A percentile compares a stretch with the other conserved stretches of the same genome.
phyloP scores from a whole-genome alignment of 2,113 vertebrate genomes.

The Onychostoma macrolepis region DNA sequence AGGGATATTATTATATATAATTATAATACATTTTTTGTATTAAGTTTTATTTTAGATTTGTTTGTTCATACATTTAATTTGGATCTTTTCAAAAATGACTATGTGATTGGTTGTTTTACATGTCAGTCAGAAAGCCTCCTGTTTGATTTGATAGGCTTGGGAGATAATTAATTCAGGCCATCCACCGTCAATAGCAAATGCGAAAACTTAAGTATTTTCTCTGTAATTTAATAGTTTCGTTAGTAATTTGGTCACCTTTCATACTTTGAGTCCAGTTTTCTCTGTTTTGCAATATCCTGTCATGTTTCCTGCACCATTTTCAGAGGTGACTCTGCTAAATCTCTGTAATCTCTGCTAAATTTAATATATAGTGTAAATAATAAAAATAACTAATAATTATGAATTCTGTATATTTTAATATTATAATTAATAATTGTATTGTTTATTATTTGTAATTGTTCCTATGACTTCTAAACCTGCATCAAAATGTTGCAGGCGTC shows the following conservation, averaged over 20 bases:
- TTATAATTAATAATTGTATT: too few relatives aligned
- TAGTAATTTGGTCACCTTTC: neutral
- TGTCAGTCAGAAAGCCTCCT: neutral
- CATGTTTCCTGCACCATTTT: neutral
- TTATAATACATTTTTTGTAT: neutral
- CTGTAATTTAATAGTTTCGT: neutral
- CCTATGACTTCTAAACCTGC: neutral
- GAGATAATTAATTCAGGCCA: neutral
- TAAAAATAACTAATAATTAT: too few relatives aligned
- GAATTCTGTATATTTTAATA: too few relatives aligned
- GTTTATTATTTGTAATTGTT: neutral
- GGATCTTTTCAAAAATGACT: neutral
- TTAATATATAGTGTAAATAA: too few relatives aligned
- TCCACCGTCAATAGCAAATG: neutral
- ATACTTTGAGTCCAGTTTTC: neutral
- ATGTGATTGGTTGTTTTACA: neutral
- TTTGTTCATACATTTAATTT: neutral
- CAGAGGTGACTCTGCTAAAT: too few relatives aligned
- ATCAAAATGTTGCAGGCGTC: neutral
- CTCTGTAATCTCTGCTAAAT: too few relatives aligned
- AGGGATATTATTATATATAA: neutral
- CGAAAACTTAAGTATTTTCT: neutral
- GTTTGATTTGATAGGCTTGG: neutral
- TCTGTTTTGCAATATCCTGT: neutral
- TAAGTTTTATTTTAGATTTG: neutral